Percentiles rank a stretch among this genome's conserved stretches.
phyloP scores from a whole-genome alignment of 2,888 invertebrate species.

The Phortica okadai region DNA sequence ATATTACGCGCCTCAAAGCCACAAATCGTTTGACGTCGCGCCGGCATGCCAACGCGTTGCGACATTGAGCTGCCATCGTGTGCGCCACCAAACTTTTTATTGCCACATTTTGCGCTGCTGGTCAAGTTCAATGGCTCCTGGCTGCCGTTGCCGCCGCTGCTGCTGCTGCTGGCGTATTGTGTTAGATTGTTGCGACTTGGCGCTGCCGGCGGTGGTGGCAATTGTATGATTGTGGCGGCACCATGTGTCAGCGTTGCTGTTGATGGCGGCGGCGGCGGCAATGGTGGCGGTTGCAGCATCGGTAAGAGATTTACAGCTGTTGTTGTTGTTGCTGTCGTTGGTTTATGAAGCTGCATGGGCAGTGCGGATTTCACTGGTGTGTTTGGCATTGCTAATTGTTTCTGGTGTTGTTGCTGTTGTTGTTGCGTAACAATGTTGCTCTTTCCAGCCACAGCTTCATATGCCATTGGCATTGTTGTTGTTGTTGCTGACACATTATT shows the following conservation, averaged over 20 bases:
- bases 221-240: not conserved
- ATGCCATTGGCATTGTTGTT: not conserved
- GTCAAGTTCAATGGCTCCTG: slow-evolving; percentile 64
- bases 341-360: no score
- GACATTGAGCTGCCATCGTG: slow-evolving; percentile 37
- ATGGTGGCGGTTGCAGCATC: not conserved
- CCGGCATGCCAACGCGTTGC: slow-evolving; percentile 53
- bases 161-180: not conserved
- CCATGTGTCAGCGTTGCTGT: not conserved
- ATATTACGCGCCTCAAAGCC: slow-evolving; percentile 69
- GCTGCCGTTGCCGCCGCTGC: not conserved
- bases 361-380: no score
- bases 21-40: slow-evolving; percentile 70
- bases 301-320: not conserved
- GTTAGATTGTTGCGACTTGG: not conserved
- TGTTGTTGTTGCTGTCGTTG: not conserved
- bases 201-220: not conserved
- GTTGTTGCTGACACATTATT: slow-evolving; percentile 2
- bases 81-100: not conserved
- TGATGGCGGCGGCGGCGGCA: not conserved
- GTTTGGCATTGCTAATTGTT: no score
- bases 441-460: not conserved
- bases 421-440: not conserved
- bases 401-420: not conserved
- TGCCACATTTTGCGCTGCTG: slow-evolving; percentile 45